A percentile compares a stretch with the other conserved stretches of the same genome.
Evolutionary conservation across 2,888 invertebrate genomes (phyloP).

Genomic region (Tipula confusa): DNA sequence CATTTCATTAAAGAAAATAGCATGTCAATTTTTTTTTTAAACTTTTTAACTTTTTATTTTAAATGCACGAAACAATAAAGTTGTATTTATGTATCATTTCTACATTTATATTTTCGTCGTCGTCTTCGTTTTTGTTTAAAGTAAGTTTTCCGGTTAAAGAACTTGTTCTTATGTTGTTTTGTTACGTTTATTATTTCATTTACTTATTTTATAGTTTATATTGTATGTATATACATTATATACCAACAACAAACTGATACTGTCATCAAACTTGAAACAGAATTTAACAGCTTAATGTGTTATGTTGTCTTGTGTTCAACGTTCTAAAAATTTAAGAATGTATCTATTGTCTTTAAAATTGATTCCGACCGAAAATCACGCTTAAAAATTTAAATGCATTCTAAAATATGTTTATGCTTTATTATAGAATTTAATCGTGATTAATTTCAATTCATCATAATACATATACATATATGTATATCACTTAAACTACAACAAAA

Average conservation of each 20-base stretch:
- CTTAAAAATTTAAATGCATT: background rate
- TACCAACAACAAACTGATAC: background rate
- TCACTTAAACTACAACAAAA: background rate
- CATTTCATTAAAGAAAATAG: background rate
- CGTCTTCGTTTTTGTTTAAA: background rate
- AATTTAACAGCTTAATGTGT: background rate
- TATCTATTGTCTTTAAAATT: background rate
- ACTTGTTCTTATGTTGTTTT: constrained; percentile 4
- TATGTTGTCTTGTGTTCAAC: background rate
- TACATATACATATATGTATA: background rate
- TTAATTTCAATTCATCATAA: background rate
- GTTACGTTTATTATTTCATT: background rate
- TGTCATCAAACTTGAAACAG: background rate
- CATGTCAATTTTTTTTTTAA: background rate
- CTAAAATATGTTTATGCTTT: background rate
- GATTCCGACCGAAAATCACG: background rate
- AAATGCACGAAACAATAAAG: background rate
- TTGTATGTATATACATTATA: too few relatives aligned
- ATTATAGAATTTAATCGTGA: background rate
- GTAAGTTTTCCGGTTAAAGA: constrained; percentile 15
- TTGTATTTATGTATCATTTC: constrained; percentile 3
- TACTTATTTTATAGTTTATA: background rate
- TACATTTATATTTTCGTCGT: background rate
- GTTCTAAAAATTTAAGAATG: background rate
- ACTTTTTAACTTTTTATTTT: background rate